These are phyloP conservation scores for Orthonevra nobilis DNA, from an alignment of 2,888 invertebrate species.

Conservation along the genomic window DNA sequence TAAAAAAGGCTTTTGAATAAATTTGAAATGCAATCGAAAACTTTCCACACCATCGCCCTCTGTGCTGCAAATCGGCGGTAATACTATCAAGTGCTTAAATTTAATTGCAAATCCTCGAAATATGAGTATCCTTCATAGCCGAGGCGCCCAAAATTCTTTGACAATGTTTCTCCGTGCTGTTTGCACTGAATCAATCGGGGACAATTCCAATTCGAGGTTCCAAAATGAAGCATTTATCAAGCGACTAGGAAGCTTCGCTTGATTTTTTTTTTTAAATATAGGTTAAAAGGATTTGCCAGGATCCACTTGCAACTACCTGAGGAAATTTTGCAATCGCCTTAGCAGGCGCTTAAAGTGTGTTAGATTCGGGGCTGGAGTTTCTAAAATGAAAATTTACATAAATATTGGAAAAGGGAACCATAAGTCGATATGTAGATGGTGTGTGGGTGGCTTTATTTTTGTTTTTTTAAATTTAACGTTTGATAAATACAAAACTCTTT, in stretches of 20 bases:
- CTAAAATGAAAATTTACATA: slow-evolving; percentile 55
- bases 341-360: background rate
- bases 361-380: slow-evolving; percentile 19
- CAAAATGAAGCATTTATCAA: no score
- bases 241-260: no score
- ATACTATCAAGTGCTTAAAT: slow-evolving; percentile 65
- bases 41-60: slow-evolving; percentile 43
- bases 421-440: slow-evolving; percentile 5
- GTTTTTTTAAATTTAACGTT: slow-evolving; percentile 53
- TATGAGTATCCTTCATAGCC: no score
- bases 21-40: slow-evolving; percentile 66
- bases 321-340: slow-evolving; percentile 17
- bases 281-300: no score
- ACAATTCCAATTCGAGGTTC: no score
- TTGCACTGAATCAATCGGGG: no score
- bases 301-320: slow-evolving; percentile 29
- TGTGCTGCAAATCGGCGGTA: slow-evolving; percentile 52
- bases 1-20: slow-evolving; percentile 59
- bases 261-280: background rate
- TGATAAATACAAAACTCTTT: slow-evolving; percentile 53
- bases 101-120: slow-evolving; percentile 61
- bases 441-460: slow-evolving; percentile 20
- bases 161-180: background rate
- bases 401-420: slow-evolving; percentile 65
- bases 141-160: slow-evolving; percentile 9